These are phyloP conservation scores for Tachina fera DNA, from an alignment of 2,888 invertebrate species.

Conservation along the genomic window DNA sequence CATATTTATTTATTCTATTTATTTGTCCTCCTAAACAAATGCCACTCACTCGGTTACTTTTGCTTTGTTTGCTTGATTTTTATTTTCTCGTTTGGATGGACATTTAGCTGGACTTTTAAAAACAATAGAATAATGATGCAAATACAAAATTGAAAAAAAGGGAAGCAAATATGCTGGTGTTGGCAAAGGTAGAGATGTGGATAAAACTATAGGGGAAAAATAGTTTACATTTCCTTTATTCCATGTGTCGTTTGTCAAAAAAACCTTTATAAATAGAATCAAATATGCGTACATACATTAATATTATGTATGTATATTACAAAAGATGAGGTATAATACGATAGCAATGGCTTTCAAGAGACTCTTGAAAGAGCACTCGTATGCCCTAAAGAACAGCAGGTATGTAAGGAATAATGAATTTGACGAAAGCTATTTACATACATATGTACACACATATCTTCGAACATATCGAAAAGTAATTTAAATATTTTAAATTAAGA, in stretches of 20 bases:
- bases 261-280: no score
- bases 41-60: neutral
- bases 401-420: no score
- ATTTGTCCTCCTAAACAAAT: conserved; percentile 1
- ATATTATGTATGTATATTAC: no score
- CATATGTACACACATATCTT: no score
- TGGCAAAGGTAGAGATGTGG: neutral
- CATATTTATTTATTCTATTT: neutral
- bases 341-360: no score
- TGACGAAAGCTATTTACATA: no score
- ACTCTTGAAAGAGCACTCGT: no score
- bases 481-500: no score
- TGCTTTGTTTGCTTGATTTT: conserved; percentile 33
- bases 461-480: no score
- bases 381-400: no score
- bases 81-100: conserved; percentile 42
- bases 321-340: no score
- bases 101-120: conserved; percentile 48
- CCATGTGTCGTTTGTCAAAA: neutral
- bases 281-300: no score
- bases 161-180: neutral
- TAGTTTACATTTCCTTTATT: conserved; percentile 25
- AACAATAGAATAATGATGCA: conserved; percentile 19
- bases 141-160: neutral
- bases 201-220: neutral